These are phyloP conservation scores for Acanthacorydalis orientalis DNA, from an alignment of 2,888 invertebrate genomes.

Conservation along the genomic window DNA sequence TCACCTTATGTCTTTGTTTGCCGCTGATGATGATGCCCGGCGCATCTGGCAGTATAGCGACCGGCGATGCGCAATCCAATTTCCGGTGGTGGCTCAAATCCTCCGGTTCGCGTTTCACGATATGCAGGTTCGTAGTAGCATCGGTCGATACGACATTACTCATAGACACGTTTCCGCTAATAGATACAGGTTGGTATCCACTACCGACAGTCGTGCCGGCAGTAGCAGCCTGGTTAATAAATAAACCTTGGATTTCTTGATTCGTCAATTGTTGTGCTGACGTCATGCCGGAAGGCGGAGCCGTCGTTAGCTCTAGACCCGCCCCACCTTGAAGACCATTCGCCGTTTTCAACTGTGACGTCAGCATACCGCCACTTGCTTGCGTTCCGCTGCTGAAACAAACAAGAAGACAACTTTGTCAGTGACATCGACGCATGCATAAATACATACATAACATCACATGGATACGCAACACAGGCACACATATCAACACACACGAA, in stretches of 20 bases:
- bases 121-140: slow-evolving; percentile 28
- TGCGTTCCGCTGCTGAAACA: slow-evolving; percentile 28
- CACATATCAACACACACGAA: too few relatives aligned
- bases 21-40: slow-evolving; percentile 39
- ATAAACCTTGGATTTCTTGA: slow-evolving; percentile 35
- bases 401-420: slow-evolving; percentile 8
- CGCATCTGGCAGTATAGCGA: slow-evolving; percentile 25
- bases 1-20: slow-evolving; percentile 41
- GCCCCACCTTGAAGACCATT: slow-evolving; percentile 54
- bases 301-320: slow-evolving; percentile 33
- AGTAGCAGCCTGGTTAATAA: slow-evolving; percentile 43
- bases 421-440: too few relatives aligned
- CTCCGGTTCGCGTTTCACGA: slow-evolving; percentile 68
- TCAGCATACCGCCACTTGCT: slow-evolving; percentile 33
- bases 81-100: slow-evolving; percentile 55
- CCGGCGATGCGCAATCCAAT: slow-evolving; percentile 39
- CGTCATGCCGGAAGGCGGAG: slow-evolving; percentile 26
- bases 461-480: not conserved
- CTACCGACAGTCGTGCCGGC: slow-evolving; percentile 34
- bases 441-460: not conserved
- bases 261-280: slow-evolving; percentile 38
- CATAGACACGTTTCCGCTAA: slow-evolving; percentile 14
- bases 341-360: slow-evolving; percentile 51
- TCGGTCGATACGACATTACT: slow-evolving; percentile 11
- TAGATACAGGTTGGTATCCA: slow-evolving; percentile 8